phyloP scores from a whole-genome alignment of 2,797 vertebrate species.

The Chiroxiphia lanceolata region DNA sequence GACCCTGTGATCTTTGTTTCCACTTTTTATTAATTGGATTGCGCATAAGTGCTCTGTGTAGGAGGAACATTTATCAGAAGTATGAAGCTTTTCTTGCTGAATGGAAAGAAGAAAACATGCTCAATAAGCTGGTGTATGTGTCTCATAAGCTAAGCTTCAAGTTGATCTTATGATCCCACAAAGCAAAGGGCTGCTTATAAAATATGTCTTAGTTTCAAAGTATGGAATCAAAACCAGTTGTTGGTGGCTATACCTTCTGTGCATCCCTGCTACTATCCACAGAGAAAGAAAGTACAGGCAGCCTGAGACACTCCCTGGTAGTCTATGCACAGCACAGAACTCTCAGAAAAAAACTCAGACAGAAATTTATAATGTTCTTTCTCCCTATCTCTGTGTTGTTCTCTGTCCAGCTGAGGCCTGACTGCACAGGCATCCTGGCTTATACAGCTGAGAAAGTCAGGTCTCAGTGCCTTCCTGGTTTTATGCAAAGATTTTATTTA shows the following conservation, averaged over 20 bases:
- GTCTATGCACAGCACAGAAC: not conserved
- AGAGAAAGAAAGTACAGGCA: not conserved
- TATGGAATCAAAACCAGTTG: not conserved
- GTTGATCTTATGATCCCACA: not conserved
- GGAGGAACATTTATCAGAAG: not conserved
- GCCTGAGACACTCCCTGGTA: not conserved
- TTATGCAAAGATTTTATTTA: not conserved
- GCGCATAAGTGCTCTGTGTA: not conserved
- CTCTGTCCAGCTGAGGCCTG: not conserved
- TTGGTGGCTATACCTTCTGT: not conserved
- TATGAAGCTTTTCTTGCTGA: not conserved
- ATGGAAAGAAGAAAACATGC: not conserved
- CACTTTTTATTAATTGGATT: not conserved
- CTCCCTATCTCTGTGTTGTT: not conserved
- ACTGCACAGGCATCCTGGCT: not conserved
- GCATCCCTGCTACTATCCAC: not conserved
- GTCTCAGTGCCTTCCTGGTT: not conserved
- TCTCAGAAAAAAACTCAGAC: not conserved
- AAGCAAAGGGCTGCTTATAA: slow-evolving; percentile 1
- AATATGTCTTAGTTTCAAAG: not conserved
- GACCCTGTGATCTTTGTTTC: not conserved
- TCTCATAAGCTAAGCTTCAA: not conserved
- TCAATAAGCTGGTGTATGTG: not conserved
- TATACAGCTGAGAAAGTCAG: not conserved
- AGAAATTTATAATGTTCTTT: not conserved